These are phyloP conservation scores for Spilosoma lubricipeda DNA, from an alignment of 2,888 invertebrate genomes.

Conservation along the genomic window DNA sequence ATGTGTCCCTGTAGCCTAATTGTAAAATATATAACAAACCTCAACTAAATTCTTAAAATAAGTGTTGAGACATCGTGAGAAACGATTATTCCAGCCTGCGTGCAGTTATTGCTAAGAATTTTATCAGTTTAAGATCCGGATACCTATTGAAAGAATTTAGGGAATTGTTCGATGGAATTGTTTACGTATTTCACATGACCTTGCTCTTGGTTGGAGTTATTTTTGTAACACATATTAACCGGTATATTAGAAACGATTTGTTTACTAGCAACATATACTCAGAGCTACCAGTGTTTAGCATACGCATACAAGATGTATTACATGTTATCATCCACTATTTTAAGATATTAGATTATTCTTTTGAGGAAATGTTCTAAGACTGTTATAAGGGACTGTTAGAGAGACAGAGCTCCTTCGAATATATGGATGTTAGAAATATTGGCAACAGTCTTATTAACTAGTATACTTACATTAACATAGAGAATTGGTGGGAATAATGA, in stretches of 20 bases:
- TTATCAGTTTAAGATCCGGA: neutral
- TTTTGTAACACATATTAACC: neutral
- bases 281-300: neutral
- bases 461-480: too few relatives aligned
- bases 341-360: neutral
- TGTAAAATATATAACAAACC: neutral
- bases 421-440: too few relatives aligned
- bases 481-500: too few relatives aligned
- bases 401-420: too few relatives aligned
- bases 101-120: neutral
- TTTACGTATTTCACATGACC: neutral
- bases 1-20: too few relatives aligned
- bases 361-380: neutral
- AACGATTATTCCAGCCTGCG: neutral
- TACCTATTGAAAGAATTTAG: neutral
- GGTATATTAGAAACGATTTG: neutral
- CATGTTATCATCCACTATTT: neutral
- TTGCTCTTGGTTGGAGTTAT: neutral
- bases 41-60: neutral
- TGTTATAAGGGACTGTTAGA: too few relatives aligned
- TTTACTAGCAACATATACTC: constrained; percentile 2
- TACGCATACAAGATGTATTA: neutral
- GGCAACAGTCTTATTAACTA: too few relatives aligned
- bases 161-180: too few relatives aligned
- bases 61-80: neutral